Conservation (phyloP, 2,113 vertebrate genomes). For the Lagopus muta region DNA sequence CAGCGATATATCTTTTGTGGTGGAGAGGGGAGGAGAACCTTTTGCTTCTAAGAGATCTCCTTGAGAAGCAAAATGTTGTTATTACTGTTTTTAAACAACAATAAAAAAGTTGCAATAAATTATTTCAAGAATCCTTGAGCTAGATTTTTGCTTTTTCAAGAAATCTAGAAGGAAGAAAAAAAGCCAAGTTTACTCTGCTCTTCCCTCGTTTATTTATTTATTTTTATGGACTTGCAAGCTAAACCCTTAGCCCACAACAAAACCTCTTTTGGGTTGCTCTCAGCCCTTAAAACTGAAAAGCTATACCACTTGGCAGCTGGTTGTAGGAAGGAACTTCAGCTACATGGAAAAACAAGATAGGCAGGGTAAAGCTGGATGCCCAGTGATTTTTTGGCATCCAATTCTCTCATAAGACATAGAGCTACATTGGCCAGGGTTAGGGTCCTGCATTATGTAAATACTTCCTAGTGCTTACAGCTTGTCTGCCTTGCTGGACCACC, state of each 20-base stretch:
- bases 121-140: background rate
- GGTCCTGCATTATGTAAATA: background rate
- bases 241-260: background rate
- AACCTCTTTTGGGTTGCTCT: background rate
- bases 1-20: background rate
- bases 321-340: background rate
- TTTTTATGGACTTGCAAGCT: background rate
- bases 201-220: background rate
- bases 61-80: background rate
- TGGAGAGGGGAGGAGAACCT: background rate
- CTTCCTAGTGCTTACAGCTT: background rate
- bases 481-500: slow-evolving; percentile 31
- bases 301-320: background rate
- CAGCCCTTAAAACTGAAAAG: slow-evolving; percentile 30
- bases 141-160: background rate
- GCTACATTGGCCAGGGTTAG: background rate
- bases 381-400: background rate
- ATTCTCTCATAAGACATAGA: background rate
- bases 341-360: background rate
- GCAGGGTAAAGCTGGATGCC: background rate
- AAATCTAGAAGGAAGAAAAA: background rate
- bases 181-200: background rate
- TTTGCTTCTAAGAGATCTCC: background rate
- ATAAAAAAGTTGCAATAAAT: background rate
- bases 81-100: background rate